Percentiles rank a stretch among this genome's conserved stretches.
phyloP scores from a whole-genome alignment of 2,888 invertebrate species.

The Heliconius cydno region DNA sequence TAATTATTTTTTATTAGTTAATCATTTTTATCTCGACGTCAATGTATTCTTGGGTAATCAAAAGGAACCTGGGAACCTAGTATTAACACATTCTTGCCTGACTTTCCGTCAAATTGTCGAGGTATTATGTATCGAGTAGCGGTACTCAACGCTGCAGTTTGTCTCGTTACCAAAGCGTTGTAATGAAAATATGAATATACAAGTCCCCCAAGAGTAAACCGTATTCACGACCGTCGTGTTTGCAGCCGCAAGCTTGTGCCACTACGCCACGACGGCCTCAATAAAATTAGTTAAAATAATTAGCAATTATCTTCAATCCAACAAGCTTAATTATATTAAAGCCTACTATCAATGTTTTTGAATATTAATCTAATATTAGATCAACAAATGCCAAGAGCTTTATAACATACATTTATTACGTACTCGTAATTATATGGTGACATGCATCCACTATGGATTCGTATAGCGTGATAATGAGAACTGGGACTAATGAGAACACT shows the following conservation, averaged over 20 bases:
- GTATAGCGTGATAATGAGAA: neutral
- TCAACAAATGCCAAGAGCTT: conserved; percentile 5
- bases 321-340: neutral
- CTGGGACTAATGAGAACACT: no score
- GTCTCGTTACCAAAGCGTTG: neutral
- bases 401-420: conserved; percentile 5
- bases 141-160: neutral
- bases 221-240: neutral
- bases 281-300: no score
- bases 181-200: neutral
- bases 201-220: neutral
- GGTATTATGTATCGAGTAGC: no score
- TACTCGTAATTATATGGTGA: neutral
- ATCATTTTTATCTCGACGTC: no score
- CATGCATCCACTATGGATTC: neutral
- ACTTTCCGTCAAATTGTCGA: no score
- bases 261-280: neutral
- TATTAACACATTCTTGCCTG: no score
- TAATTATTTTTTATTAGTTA: no score
- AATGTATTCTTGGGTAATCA: no score
- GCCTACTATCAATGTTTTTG: neutral
- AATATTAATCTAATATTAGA: conserved; percentile 12
- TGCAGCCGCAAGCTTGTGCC: neutral
- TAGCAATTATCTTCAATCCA: neutral
- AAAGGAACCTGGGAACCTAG: no score